These are phyloP conservation scores for Ichneumoninae sp. DNA, from an alignment of 2,888 invertebrate species.

Conservation along the genomic window DNA sequence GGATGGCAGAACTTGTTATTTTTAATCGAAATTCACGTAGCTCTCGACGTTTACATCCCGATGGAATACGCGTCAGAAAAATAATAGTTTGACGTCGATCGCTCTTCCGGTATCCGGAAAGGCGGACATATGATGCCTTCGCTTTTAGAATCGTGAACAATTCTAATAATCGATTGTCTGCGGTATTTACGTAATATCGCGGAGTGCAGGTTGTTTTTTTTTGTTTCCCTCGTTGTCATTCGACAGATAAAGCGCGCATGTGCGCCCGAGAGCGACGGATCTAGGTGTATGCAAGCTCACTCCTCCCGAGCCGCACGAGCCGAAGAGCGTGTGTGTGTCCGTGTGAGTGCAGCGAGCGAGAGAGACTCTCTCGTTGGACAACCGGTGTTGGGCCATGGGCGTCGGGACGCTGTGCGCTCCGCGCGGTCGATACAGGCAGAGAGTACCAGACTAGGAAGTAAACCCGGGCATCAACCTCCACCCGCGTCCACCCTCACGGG, in stretches of 20 bases:
- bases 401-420: slow-evolving; percentile 76
- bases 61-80: background rate
- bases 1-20: too few relatives aligned
- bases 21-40: too few relatives aligned
- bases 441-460: slow-evolving; percentile 81
- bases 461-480: slow-evolving; percentile 83
- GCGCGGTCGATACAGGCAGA: slow-evolving; percentile 82
- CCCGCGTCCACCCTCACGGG: slow-evolving; percentile 70
- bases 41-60: background rate
- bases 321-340: slow-evolving; percentile 15
- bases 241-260: slow-evolving; percentile 7
- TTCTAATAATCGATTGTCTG: slow-evolving; percentile 45
- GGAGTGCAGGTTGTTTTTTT: slow-evolving; percentile 15
- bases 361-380: slow-evolving; percentile 58
- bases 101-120: background rate
- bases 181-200: slow-evolving; percentile 27
- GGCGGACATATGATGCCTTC: background rate
- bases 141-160: slow-evolving; percentile 24
- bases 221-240: background rate
- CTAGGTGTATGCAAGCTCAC: slow-evolving; percentile 21
- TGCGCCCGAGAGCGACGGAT: background rate
- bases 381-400: slow-evolving; percentile 67
- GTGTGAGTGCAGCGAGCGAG: slow-evolving; percentile 43
- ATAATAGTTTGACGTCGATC: background rate
- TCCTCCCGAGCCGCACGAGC: background rate